Conservation (phyloP, 2,888 invertebrate genomes). For the Strigamia maritima region DNA sequence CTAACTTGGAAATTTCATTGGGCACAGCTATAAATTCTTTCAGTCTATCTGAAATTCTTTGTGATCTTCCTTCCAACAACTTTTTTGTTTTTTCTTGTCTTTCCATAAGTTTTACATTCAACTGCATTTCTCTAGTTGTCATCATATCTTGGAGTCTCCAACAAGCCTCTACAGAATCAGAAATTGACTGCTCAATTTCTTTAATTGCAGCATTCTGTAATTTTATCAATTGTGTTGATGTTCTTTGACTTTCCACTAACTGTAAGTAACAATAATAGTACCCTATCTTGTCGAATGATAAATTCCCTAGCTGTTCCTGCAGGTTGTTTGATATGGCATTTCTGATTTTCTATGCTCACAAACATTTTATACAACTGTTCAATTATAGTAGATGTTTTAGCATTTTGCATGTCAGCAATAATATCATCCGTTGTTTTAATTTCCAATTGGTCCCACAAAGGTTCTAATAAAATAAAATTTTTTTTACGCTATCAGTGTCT, state of each 20-base stretch:
- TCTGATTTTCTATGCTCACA: conserved; percentile 12
- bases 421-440: not conserved
- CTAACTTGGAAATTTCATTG: not conserved
- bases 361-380: conserved; percentile 32
- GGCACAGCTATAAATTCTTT: not conserved
- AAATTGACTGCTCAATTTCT: conserved; percentile 18
- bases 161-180: conserved; percentile 16
- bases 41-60: not conserved
- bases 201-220: not conserved
- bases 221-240: too few species aligned
- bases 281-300: not conserved
- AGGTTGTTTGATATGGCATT: conserved; percentile 23
- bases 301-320: not conserved
- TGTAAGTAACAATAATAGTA: not conserved
- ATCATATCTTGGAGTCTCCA: not conserved
- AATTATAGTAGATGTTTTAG: not conserved
- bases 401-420: not conserved
- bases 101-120: not conserved
- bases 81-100: conserved; percentile 13
- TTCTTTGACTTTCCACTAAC: too few species aligned
- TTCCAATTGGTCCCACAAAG: conserved; percentile 4
- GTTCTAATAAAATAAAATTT: not conserved
- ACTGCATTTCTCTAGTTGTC: not conserved
- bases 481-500: not conserved
- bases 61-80: not conserved